A percentile compares a stretch with the other conserved stretches of the same genome.
Conservation (phyloP, 2,113 vertebrate species). For the Myodes glareolus region DNA sequence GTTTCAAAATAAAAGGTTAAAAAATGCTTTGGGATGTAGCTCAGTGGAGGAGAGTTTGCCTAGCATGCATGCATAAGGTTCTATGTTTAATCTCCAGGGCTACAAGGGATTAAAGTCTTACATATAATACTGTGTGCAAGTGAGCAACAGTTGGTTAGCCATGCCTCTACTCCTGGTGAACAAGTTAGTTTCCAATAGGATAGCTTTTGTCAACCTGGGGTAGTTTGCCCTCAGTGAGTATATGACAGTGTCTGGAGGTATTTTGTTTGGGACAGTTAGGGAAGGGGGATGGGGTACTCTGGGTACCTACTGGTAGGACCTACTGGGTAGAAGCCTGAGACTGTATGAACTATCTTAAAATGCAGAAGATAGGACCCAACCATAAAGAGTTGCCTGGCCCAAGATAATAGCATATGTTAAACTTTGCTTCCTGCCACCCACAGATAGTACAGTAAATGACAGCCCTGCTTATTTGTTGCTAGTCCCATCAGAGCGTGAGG, state of each 20-base stretch:
- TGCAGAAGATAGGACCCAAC: background rate
- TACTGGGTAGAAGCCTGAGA: background rate
- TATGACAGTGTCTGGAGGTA: slow-evolving; percentile 28
- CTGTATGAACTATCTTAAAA: background rate
- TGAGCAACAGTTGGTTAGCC: background rate
- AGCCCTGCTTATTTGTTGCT: slow-evolving; percentile 4
- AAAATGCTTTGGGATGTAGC: too few relatives aligned
- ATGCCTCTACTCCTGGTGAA: background rate
- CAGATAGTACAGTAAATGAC: background rate
- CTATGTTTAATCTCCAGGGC: background rate
- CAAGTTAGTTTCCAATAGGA: background rate
- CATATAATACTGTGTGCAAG: background rate
- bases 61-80: background rate
- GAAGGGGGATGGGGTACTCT: background rate
- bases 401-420: background rate
- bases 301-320: background rate
- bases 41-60: background rate
- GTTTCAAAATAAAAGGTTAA: background rate
- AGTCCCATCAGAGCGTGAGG: background rate
- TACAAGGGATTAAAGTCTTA: background rate
- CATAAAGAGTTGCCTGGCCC: background rate
- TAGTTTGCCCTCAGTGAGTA: background rate
- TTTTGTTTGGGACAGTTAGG: background rate
- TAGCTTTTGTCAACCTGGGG: background rate
- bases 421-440: slow-evolving; percentile 17